phyloP scores from a whole-genome alignment of 1,140 invertebrate genomes.

The Eupeodes corollae region DNA sequence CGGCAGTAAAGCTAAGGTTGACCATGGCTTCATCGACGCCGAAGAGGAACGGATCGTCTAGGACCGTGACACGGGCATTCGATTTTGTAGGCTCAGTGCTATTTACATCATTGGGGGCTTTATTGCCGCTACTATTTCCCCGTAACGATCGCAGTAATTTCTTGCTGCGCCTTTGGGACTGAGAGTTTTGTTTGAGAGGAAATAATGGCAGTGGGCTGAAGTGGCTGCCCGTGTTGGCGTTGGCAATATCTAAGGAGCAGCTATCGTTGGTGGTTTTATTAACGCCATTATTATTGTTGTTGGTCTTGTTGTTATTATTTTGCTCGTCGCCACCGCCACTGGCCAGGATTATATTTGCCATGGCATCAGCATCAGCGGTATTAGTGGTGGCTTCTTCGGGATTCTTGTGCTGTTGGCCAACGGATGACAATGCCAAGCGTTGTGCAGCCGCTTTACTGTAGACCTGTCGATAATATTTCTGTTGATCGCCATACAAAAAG shows the following conservation, averaged over 20 bases:
- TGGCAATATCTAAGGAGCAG: constrained; percentile 10
- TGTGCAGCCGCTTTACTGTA: constrained; percentile 52
- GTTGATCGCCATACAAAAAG: constrained; percentile 74
- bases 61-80: constrained; percentile 30
- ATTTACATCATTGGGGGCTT: background rate
- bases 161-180: constrained; percentile 22
- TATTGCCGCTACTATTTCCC: constrained; percentile 1
- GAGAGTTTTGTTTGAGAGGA: constrained; percentile 17
- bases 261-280: constrained; percentile 24
- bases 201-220: constrained; percentile 17
- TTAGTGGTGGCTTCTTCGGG: background rate
- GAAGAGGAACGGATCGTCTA: constrained; percentile 36
- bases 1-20: no score
- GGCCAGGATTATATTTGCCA: background rate
- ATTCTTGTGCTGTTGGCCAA: background rate
- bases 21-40: constrained; percentile 24
- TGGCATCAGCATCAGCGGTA: background rate
- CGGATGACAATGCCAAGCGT: constrained; percentile 33
- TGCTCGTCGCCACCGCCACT: constrained; percentile 1
- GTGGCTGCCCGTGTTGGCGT: constrained; percentile 2
- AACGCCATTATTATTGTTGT: constrained; percentile 15
- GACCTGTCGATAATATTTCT: constrained; percentile 68
- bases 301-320: constrained; percentile 6
- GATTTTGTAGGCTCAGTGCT: constrained; percentile 19
- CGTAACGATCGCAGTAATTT: constrained; percentile 28